Percentiles rank a stretch among this genome's conserved stretches.
Evolutionary conservation across 2,797 vertebrate genomes (phyloP).

Genomic region (Cossypha heuglini): DNA sequence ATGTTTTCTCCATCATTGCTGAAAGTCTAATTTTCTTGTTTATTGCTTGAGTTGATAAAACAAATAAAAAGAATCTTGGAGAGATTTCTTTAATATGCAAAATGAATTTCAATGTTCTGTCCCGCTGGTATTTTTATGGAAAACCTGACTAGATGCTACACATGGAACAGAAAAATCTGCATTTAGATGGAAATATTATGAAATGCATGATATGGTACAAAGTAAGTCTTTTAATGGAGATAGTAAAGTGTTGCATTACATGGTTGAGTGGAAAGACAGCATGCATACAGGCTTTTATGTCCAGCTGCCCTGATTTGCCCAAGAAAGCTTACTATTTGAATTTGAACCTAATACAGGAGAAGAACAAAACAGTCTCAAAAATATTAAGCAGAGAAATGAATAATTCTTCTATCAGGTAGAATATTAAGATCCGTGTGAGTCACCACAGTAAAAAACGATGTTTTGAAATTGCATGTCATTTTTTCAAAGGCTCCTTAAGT

Average conservation of each 20-base stretch:
- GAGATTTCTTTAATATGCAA: constrained; percentile 78
- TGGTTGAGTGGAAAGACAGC: constrained; percentile 72
- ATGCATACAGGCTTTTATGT: constrained; percentile 60
- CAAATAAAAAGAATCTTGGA: constrained; percentile 76
- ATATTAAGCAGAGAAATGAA: neutral
- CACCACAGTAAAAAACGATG: neutral
- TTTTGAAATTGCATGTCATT: neutral
- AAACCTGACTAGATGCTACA: constrained; percentile 73
- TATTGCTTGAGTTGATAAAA: constrained; percentile 82
- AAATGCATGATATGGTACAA: constrained; percentile 73
- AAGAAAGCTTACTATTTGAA: constrained; percentile 60
- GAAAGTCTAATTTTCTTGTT: constrained; percentile 79
- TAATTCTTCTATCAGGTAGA: neutral
- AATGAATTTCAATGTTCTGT: constrained; percentile 77
- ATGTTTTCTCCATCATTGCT: constrained; percentile 68
- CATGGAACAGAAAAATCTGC: constrained; percentile 80
- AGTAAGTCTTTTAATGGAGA: constrained; percentile 73
- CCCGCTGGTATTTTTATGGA: constrained; percentile 81
- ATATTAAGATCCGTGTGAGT: neutral
- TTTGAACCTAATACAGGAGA: constrained; percentile 29
- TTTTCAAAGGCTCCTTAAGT: neutral
- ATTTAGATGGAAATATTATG: constrained; percentile 85
- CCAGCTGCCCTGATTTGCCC: constrained; percentile 65
- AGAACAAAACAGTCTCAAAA: neutral
- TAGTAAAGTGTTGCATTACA: constrained; percentile 71